Conservation (phyloP, 1,140 invertebrate genomes). For the Calliopsis andreniformis region DNA sequence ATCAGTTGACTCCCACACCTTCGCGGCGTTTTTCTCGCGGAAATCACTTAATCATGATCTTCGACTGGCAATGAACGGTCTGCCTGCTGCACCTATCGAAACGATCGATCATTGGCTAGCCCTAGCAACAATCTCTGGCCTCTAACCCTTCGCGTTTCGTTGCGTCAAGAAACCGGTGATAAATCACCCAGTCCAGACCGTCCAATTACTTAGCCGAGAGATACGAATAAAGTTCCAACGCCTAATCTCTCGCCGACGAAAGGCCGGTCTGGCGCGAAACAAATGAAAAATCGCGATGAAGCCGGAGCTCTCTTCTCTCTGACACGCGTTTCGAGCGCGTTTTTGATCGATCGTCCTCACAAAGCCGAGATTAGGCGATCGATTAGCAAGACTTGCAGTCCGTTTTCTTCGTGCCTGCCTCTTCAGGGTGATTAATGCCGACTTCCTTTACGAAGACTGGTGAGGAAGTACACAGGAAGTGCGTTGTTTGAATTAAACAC, state of each 20-base stretch:
- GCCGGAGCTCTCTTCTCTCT: too few species aligned
- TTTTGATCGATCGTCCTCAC: constrained; percentile 33
- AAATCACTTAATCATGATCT: constrained; percentile 67
- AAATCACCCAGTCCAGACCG: constrained; percentile 63
- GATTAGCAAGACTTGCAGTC: constrained; percentile 23
- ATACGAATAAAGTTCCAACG: constrained; percentile 58
- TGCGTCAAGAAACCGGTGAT: constrained; percentile 64
- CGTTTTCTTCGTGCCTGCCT: constrained; percentile 20
- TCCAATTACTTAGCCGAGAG: constrained; percentile 68
- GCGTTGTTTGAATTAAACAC: neutral
- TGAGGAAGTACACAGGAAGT: neutral
- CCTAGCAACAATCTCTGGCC: constrained; percentile 55
- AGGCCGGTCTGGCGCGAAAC: constrained; percentile 3
- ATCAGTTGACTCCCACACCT: neutral
- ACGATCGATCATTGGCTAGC: constrained; percentile 71
- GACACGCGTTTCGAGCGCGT: too few species aligned
- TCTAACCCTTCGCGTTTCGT: constrained; percentile 56
- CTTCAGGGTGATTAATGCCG: constrained; percentile 33
- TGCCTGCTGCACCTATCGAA: constrained; percentile 56
- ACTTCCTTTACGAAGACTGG: neutral
- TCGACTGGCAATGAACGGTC: constrained; percentile 40
- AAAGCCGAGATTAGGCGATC: constrained; percentile 21
- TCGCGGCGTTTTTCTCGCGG: constrained; percentile 34
- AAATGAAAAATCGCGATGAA: constrained; percentile 25
- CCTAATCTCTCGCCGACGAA: constrained; percentile 26